phyloP scores from a whole-genome alignment of 2,797 vertebrate species.

The Manis pentadactyla region DNA sequence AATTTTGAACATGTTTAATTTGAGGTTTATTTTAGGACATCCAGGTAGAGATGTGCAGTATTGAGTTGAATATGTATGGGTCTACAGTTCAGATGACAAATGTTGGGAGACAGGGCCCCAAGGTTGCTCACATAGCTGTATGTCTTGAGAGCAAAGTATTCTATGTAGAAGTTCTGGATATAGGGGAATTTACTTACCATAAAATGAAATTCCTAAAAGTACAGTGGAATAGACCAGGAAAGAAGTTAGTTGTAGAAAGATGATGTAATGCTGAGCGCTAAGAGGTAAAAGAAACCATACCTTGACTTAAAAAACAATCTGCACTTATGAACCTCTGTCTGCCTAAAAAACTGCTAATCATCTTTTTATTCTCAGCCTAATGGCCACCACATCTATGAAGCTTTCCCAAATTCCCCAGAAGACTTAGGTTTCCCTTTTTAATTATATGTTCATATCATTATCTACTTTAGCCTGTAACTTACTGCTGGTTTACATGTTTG shows the following conservation, averaged over 20 bases:
- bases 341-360: neutral
- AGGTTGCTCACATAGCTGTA: neutral
- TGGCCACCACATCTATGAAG: neutral
- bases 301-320: conserved; percentile 18
- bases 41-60: neutral
- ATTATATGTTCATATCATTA: neutral
- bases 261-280: neutral
- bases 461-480: neutral
- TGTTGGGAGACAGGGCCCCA: neutral
- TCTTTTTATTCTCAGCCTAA: conserved; percentile 5
- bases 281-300: neutral
- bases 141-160: neutral
- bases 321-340: neutral
- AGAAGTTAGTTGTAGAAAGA: neutral
- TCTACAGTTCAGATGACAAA: conserved; percentile 21
- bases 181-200: neutral
- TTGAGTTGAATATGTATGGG: neutral
- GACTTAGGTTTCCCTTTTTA: neutral
- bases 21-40: neutral
- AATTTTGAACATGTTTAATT: conserved; percentile 2
- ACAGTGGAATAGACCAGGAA: neutral
- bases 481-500: neutral
- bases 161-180: neutral
- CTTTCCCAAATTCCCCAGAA: conserved; percentile 2
- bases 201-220: neutral